Evolutionary conservation across 1,140 invertebrate species (phyloP).

Genomic region (Orius insidiosus): DNA sequence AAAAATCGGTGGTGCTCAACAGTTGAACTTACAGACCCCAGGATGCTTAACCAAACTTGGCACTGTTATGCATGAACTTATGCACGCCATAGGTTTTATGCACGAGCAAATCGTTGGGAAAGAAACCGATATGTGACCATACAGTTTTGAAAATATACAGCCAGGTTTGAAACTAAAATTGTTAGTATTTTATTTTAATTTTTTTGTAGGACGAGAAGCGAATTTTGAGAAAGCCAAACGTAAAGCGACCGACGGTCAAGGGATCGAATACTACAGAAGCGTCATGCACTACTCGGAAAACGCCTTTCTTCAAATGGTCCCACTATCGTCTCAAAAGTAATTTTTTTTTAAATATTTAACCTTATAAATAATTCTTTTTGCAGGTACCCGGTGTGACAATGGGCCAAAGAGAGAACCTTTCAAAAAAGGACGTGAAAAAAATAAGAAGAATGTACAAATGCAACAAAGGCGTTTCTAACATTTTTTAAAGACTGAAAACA

Average conservation of each 20-base stretch:
- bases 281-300: slow-evolving; percentile 73
- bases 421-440: slow-evolving; percentile 50
- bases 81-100: slow-evolving; percentile 70
- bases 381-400: slow-evolving; percentile 23
- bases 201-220: slow-evolving; percentile 31
- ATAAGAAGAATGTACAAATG: slow-evolving; percentile 61
- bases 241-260: slow-evolving; percentile 37
- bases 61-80: slow-evolving; percentile 66
- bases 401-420: slow-evolving; percentile 54
- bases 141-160: slow-evolving; percentile 52
- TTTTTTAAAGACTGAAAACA: neutral
- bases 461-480: slow-evolving; percentile 23
- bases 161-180: slow-evolving; percentile 25
- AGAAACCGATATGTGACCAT: slow-evolving; percentile 57
- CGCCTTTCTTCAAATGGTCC: slow-evolving; percentile 59
- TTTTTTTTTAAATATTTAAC: neutral
- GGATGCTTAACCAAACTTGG: slow-evolving; percentile 29
- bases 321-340: slow-evolving; percentile 42
- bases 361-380: slow-evolving; percentile 14
- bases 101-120: slow-evolving; percentile 69
- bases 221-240: slow-evolving; percentile 51
- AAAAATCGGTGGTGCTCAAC: slow-evolving; percentile 32
- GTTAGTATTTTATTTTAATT: too few species aligned
- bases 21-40: slow-evolving; percentile 28
- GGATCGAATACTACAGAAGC: slow-evolving; percentile 54